Evolutionary conservation across 1,140 invertebrate genomes (phyloP).

Genomic region (Forficula auricularia): DNA sequence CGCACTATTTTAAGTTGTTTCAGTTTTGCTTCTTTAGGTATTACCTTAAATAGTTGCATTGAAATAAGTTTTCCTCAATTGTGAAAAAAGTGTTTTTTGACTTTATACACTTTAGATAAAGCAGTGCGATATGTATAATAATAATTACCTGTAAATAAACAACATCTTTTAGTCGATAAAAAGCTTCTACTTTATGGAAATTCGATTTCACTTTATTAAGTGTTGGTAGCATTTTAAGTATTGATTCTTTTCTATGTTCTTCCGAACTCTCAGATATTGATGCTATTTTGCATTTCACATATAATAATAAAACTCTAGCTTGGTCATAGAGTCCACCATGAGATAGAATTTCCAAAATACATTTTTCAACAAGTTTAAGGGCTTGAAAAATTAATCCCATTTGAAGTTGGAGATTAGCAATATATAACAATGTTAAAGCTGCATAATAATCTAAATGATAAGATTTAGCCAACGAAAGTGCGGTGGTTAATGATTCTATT

Average conservation of each 20-base stretch:
- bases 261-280: slow-evolving; percentile 27
- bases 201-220: slow-evolving; percentile 44
- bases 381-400: slow-evolving; percentile 58
- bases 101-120: too few relatives aligned
- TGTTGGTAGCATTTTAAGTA: slow-evolving; percentile 42
- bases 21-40: too few relatives aligned
- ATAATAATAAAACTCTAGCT: slow-evolving; percentile 37
- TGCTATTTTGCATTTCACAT: slow-evolving; percentile 27
- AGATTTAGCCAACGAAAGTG: slow-evolving; percentile 45
- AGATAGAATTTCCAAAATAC: slow-evolving; percentile 51
- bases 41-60: too few relatives aligned
- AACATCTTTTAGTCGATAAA: slow-evolving; percentile 49
- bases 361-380: slow-evolving; percentile 44
- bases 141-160: slow-evolving; percentile 44
- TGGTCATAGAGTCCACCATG: slow-evolving; percentile 67
- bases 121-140: too few relatives aligned
- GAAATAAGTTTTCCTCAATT: too few relatives aligned
- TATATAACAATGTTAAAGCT: slow-evolving; percentile 54
- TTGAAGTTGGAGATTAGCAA: slow-evolving; percentile 54
- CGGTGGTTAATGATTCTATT: slow-evolving; percentile 44
- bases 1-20: too few relatives aligned
- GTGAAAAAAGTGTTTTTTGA: too few relatives aligned
- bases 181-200: slow-evolving; percentile 56
- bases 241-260: slow-evolving; percentile 30
- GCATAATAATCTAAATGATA: slow-evolving; percentile 58